Conservation (phyloP, 2,797 vertebrate species). For the Dipus sagitta region DNA sequence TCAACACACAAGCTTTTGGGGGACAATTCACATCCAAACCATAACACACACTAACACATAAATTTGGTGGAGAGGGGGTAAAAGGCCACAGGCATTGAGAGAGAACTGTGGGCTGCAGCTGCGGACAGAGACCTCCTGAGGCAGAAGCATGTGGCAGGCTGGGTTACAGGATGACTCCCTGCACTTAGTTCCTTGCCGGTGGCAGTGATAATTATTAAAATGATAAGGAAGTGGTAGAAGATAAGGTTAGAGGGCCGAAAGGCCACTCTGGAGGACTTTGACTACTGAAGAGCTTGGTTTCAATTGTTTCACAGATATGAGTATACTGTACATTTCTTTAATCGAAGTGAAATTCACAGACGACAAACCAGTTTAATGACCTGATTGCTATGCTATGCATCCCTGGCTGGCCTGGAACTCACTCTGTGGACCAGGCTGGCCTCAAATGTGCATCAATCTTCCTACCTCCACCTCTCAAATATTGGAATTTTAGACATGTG, state of each 20-base stretch:
- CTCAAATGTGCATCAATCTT: background rate
- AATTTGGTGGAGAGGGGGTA: background rate
- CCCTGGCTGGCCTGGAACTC: background rate
- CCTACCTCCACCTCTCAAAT: background rate
- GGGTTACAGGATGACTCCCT: background rate
- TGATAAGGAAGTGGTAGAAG: background rate
- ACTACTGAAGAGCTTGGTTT: background rate
- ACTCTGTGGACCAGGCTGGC: background rate
- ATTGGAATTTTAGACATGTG: background rate
- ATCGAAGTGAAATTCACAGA: background rate
- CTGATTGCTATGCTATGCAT: too few relatives aligned
- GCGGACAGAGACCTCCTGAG: background rate
- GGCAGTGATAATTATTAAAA: background rate
- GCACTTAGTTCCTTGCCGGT: too few relatives aligned
- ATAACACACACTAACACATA: background rate
- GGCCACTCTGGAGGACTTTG: background rate
- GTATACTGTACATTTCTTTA: background rate
- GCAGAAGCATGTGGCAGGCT: fast-evolving
- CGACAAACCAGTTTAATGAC: background rate
- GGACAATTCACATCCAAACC: background rate
- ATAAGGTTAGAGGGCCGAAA: background rate
- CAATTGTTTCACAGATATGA: background rate
- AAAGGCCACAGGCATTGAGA: background rate
- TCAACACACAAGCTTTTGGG: background rate
- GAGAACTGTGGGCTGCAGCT: too few relatives aligned